phyloP scores from a whole-genome alignment of 2,888 invertebrate species.

The Sinopyrophorus schimmeli region DNA sequence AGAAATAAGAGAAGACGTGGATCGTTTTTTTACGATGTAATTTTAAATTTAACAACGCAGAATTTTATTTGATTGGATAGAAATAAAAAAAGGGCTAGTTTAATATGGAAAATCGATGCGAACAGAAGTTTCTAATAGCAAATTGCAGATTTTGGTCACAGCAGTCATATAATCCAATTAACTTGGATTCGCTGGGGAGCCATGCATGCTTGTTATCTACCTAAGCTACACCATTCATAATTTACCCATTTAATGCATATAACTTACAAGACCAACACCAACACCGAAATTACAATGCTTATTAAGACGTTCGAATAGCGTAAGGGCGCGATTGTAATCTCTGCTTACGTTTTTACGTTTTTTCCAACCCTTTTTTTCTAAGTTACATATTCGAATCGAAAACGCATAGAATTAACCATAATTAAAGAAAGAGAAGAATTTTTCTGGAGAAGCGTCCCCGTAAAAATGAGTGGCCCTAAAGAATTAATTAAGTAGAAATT shows the following conservation, averaged over 20 bases:
- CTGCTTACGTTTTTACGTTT: not conserved
- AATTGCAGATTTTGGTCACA: slow-evolving; percentile 20
- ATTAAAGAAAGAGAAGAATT: not conserved
- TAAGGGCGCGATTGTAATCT: not conserved
- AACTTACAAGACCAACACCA: slow-evolving; percentile 34
- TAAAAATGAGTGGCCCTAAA: too few relatives aligned
- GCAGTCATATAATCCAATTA: slow-evolving; percentile 53
- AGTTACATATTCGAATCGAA: not conserved
- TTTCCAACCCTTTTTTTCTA: not conserved
- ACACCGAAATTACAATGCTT: slow-evolving; percentile 22
- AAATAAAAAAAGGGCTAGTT: too few relatives aligned
- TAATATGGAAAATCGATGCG: slow-evolving; percentile 20
- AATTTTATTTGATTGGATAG: too few relatives aligned
- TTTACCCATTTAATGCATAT: slow-evolving; percentile 52
- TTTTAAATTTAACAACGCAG: too few relatives aligned
- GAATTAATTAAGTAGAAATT: not conserved
- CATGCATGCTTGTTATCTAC: slow-evolving; percentile 52
- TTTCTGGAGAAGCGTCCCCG: too few relatives aligned
- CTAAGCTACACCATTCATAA: slow-evolving; percentile 52
- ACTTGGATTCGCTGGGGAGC: slow-evolving; percentile 50
- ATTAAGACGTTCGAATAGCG: slow-evolving; percentile 15
- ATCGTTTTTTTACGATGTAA: too few relatives aligned
- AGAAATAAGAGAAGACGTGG: too few relatives aligned
- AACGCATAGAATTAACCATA: not conserved
- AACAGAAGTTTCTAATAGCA: slow-evolving; percentile 17